Evolutionary conservation across 1,140 invertebrate genomes (phyloP), one percentile per base, ranked within the genome.

Genomic region (Diorhabda carinulata): DNA sequence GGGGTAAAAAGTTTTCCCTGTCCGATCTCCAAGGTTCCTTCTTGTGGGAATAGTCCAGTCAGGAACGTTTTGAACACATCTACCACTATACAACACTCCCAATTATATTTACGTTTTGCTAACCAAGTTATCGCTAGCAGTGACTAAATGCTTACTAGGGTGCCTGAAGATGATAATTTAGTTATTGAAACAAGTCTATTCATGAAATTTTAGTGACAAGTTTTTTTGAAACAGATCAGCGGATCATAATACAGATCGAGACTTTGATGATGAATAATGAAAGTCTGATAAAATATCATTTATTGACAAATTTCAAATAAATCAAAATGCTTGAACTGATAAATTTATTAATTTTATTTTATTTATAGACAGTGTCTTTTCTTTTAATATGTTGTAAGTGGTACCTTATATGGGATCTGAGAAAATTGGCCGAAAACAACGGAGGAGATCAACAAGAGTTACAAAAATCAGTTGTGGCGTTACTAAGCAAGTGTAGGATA

Each of bases 341-440:
- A 56, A 56, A 56, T 7, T 56, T n/a, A n/a, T 56, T 56, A n/a
- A 56, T 25, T 7, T 9, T 60, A n/a, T 57, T 70, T 67, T 43
- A 25, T 25, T 25, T 25, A 25, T 25, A 70, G 69, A 41, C 45
- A 10, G 10, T 57, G 5, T 47, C 61, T 9, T 44, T 67, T 57
- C 60, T 70, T 45, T 43, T 70, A 57, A 10, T 47, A 25, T 70
- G 64, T 44, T 62, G 64, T 43, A 67, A 66, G 9, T 67, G 64
- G 69, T 62, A 67, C 43, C 43, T 70, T 41, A 61, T 70, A 6
- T 70, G 69, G 69, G 45, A 62, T 57, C 61, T 70, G 57, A 59
- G 65, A 9, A 61, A 67, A 10, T 42, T 70, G 6, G 8, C 47
- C 40, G n/a, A 66, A 4, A 41, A 45, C 40, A 9, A 57, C 43